Evolutionary conservation across 2,797 vertebrate genomes (phyloP).

Genomic region (Siniperca scherzeri): DNA sequence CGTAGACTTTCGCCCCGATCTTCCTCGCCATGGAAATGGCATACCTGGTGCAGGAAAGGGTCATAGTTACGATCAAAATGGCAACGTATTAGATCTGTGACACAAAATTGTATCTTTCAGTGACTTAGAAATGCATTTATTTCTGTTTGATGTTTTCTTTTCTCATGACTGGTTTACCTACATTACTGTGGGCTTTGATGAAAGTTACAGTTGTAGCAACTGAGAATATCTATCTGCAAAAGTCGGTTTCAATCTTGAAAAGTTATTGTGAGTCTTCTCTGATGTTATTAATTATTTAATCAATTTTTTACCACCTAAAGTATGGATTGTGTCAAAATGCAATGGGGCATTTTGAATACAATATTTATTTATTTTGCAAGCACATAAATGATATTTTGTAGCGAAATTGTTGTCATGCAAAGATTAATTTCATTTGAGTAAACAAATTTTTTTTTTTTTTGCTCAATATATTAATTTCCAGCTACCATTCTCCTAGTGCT

Average conservation of each 20-base stretch:
- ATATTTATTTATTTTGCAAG: background rate
- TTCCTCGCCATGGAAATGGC: conserved; percentile 97
- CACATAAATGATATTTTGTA: background rate
- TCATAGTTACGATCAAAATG: conserved; percentile 8
- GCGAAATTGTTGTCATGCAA: background rate
- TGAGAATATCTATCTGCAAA: background rate
- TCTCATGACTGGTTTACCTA: background rate
- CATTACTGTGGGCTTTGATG: background rate
- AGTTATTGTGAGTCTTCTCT: background rate
- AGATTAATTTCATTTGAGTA: background rate
- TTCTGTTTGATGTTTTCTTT: background rate
- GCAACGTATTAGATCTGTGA: background rate
- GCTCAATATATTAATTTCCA: background rate
- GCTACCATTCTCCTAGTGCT: no score
- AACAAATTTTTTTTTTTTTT: background rate
- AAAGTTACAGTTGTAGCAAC: no score
- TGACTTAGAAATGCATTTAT: background rate
- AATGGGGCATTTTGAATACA: background rate
- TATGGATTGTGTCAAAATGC: background rate
- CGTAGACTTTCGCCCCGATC: conserved; percentile 95
- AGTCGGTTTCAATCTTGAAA: no score
- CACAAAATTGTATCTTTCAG: background rate
- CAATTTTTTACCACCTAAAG: background rate
- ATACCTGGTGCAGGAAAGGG: conserved; percentile 84
- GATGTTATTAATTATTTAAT: background rate